These are phyloP conservation scores for human (Homo sapiens) DNA, from an alignment of 2,113 vertebrate genomes.

Conservation along the genomic window GRCh38 chr2:223987501-223988000, in stretches of 20 bases:
- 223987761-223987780: not conserved
- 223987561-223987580: not conserved
- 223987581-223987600: not conserved
- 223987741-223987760: not conserved
- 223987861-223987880: not conserved
- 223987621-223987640: not conserved
- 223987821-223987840: not conserved
- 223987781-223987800: not conserved
- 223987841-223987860: not conserved
- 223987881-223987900: not conserved
- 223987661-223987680: not conserved
- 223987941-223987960: not conserved
- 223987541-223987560: not conserved
- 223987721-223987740: not conserved
- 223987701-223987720: not conserved
- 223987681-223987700: not conserved
- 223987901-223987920: not conserved
- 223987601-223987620: not conserved
- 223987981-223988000: not conserved
- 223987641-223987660: not conserved
- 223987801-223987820: not conserved
- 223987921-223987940: not conserved
- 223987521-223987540: not conserved
- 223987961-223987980: not conserved
- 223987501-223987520: not conserved